These are phyloP conservation scores for pig (Sus scrofa) DNA, from an alignment of 2,113 vertebrate species.

Conservation along the genomic window T2T-Sscrofa CM000817.6:145213001-145213500, in stretches of 20 bases:
- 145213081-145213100: background rate
- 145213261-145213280: constrained; percentile 78
- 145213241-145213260: constrained; percentile 79
- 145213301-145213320: constrained; percentile 72
- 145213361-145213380: constrained; percentile 75
- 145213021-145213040: background rate
- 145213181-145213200: constrained; percentile 77
- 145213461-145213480: constrained; percentile 32
- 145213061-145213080: background rate
- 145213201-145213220: constrained; percentile 68
- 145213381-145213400: constrained; percentile 46
- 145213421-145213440: constrained; percentile 7
- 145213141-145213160: background rate
- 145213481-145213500: background rate
- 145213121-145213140: background rate
- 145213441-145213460: constrained; percentile 71
- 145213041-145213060: background rate
- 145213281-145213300: constrained; percentile 69
- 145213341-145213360: constrained; percentile 74
- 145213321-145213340: constrained; percentile 72
- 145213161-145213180: constrained; percentile 42
- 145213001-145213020: background rate
- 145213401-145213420: constrained; percentile 19
- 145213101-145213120: background rate
- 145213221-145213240: constrained; percentile 78